Evolutionary conservation across 1,140 invertebrate genomes (phyloP), one percentile per base, ranked within the genome.

Genomic region (Lucilia sericata): DNA sequence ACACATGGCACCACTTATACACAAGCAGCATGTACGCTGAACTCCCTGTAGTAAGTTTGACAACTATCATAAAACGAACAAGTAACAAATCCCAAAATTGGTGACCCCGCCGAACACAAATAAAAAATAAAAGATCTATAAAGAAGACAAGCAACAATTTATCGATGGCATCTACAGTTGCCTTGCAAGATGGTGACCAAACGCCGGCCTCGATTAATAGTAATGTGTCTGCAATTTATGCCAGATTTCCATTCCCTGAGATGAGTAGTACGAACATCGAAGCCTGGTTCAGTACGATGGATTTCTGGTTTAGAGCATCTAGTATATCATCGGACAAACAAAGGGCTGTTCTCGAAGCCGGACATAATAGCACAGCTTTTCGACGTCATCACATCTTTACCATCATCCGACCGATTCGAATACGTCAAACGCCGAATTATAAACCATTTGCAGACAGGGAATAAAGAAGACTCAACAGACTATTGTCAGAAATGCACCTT

Each of bases 401-500:
- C 82, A 12, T 17, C 34, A 47, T 14, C 13, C 3, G 74, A 75
- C 36, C 17, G 82, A 36, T 75, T 49, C 82, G 70, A 75, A 2
- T 83, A 83, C 13, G 36, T 36, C 36, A 36, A 36, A 36, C 36
- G 36, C 36, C 36, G 36, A 8, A 36, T 36, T 36, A 36, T 36
- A 36, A 8, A 36, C 36, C 36, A 36, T 36, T 83, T 47, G 42
- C 70, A 1, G 82, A 83, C 34, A 75, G 34, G 5, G 34, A 83
- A 30, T 70, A 83, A 36, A 14, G 74, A 42, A 8, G 82, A 5
- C 47, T 83, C 13, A 47, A 76, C 19, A 17, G 74, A 75, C 42
- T 83, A 8, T 51, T 83, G n/a, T 51, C 70, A 30, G 82, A 83
- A 25, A 14, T 83, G n/a, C 70, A 14, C 13, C 36, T 83, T 14